Evolutionary conservation across 2,113 vertebrate species (phyloP), one percentile per base, ranked within the genome.

Genomic region (Amblyornis subalaris): DNA sequence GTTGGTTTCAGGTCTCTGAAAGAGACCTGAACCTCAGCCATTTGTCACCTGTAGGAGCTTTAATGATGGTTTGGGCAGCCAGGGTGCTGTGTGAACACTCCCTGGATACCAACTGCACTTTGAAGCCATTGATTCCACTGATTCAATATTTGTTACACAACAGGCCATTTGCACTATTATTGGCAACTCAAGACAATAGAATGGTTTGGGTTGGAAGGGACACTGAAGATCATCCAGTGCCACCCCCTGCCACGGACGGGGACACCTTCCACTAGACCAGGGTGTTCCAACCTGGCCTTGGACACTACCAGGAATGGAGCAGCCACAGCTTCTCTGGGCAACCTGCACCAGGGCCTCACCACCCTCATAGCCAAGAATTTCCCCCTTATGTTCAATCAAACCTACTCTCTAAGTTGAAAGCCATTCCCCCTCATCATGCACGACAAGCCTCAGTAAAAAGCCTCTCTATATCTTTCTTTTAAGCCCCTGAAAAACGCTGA

Each of bases 211-310:
- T 19, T 25, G 40, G 50, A 77, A 75, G 8, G 4, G 10, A 50
- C 10, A 1, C 42, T 19, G 8, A 28, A 42, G 29, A 0, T 0
- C 47, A 28, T 0, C 10, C 2, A 9, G 5, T n/a, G 2, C 4
- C 26, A 19, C 2, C 2, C 15, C 3, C 17, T 57, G 47, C 31
- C 21, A 2, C 1, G 3, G 8, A 2, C 44, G 72, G 35, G 7
- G 13, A 28, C 73, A 29, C 0, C 21, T 69, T 3, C 25, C 29
- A 23, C 10, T 2, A 3, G 1, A 1, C 1, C 31, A 73, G 26
- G 4, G 0, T 60, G 12, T 12, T 85, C 62, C 73, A 61, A 0
- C 26, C 26, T 47, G 26, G 2, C 9, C 15, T 14, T 23, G 48
- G 3, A 5, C 16, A 4, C 0, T 64, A 0, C 8, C 7, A 73